Evolutionary conservation across 1,140 invertebrate genomes (phyloP).

Genomic region (Drosophila biarmipes): DNA sequence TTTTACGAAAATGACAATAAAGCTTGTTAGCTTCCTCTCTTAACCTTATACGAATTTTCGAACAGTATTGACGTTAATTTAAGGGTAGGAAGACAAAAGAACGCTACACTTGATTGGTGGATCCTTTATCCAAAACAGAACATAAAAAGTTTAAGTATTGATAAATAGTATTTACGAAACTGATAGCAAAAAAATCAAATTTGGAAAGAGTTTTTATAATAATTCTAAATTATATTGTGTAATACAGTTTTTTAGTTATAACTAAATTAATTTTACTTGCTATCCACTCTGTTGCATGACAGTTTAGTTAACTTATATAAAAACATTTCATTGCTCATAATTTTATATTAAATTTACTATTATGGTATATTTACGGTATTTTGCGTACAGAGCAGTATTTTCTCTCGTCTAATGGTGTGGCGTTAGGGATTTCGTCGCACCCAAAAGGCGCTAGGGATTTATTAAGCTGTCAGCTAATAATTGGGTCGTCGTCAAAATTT

Average conservation of each 20-base stretch:
- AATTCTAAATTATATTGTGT: no score
- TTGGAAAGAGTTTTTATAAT: no score
- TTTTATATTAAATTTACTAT: neutral
- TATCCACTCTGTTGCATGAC: no score
- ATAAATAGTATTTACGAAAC: no score
- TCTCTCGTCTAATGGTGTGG: neutral
- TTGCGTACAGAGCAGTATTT: neutral
- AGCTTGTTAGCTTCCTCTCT: slow-evolving; percentile 46
- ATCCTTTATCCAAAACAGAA: no score
- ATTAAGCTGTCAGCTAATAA: slow-evolving; percentile 68
- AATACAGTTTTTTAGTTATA: no score
- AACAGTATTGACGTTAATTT: no score
- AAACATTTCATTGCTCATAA: neutral
- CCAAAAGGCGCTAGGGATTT: slow-evolving; percentile 8
- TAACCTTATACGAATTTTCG: slow-evolving; percentile 1
- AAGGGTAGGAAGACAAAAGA: no score
- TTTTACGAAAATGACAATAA: slow-evolving; percentile 60
- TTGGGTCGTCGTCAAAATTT: slow-evolving; percentile 77
- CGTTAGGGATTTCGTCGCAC: neutral
- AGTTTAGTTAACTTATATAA: neutral
- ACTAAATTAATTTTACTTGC: no score
- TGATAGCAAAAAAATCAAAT: no score
- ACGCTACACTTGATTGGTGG: no score
- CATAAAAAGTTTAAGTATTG: no score
- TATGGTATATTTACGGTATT: slow-evolving; percentile 8